Conservation (phyloP, 92 coral and sea anemone species). For the Parazoanthus atlanticus region DNA sequence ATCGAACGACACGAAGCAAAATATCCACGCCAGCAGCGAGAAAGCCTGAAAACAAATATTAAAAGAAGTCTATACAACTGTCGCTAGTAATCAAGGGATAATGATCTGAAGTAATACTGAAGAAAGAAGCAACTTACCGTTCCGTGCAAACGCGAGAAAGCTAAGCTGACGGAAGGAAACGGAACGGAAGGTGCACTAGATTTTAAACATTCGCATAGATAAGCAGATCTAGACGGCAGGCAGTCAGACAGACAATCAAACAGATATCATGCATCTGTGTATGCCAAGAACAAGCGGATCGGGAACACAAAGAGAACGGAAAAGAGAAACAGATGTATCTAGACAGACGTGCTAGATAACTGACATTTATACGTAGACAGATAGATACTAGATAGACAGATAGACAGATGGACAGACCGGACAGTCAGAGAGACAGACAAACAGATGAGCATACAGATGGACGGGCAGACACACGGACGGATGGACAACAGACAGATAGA, state of each 20-base stretch:
- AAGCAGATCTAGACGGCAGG: background rate
- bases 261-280: background rate
- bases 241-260: background rate
- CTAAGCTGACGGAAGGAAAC: background rate
- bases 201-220: background rate
- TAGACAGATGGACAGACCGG: too few species aligned
- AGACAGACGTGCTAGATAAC: too few species aligned
- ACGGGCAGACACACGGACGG: too few species aligned
- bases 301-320: too few species aligned
- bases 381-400: too few species aligned
- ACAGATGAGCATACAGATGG: too few species aligned
- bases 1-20: background rate
- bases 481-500: too few species aligned
- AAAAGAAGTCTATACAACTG: background rate
- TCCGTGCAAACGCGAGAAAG: background rate
- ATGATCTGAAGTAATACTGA: background rate
- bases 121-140: background rate
- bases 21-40: slow-evolving; percentile 20
- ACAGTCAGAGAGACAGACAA: too few species aligned
- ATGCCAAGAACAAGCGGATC: background rate
- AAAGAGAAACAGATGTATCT: too few species aligned
- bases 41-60: background rate
- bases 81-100: background rate
- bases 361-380: too few species aligned
- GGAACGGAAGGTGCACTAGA: background rate